A percentile compares a stretch with the other conserved stretches of the same genome.
Evolutionary conservation across 1,140 invertebrate genomes (phyloP).

Genomic region (Diploscapter pachys): DNA sequence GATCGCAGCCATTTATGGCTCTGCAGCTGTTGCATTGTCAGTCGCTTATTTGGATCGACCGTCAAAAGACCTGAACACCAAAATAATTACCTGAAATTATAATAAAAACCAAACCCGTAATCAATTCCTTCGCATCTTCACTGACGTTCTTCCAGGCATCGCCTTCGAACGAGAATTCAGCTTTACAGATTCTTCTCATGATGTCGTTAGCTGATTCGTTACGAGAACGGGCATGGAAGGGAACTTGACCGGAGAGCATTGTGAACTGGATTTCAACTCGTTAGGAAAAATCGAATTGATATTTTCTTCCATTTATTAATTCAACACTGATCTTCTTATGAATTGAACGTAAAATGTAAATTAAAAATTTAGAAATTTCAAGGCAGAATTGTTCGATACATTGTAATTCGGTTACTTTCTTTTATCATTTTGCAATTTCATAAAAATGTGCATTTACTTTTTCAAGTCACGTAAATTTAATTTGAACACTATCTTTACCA

Average conservation of each 20-base stretch:
- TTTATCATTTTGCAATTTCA: too few relatives aligned
- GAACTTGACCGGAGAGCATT: constrained; percentile 78
- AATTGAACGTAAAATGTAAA: too few relatives aligned
- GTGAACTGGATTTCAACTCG: constrained; percentile 68
- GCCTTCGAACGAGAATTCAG: constrained; percentile 73
- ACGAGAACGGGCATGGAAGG: constrained; percentile 71
- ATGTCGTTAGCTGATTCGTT: constrained; percentile 73
- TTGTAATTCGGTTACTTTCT: neutral
- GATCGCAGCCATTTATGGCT: constrained; percentile 48
- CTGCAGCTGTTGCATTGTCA: constrained; percentile 67
- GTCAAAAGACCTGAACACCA: constrained; percentile 68
- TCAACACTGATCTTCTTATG: neutral
- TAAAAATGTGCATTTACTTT: neutral
- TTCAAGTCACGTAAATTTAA: too few relatives aligned
- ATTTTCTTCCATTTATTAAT: neutral
- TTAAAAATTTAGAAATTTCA: neutral
- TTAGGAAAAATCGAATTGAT: neutral
- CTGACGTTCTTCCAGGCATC: constrained; percentile 74
- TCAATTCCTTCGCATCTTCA: constrained; percentile 72
- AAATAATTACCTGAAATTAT: neutral
- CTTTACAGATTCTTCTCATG: constrained; percentile 75
- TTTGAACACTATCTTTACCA: constrained; percentile 63
- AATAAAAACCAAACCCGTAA: constrained; percentile 63
- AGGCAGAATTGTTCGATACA: neutral
- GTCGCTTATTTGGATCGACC: constrained; percentile 72